A percentile compares a stretch with the other conserved stretches of the same genome.
Evolutionary conservation across 2,113 vertebrate genomes (phyloP).

Genomic region (Platysternon megacephalum): DNA sequence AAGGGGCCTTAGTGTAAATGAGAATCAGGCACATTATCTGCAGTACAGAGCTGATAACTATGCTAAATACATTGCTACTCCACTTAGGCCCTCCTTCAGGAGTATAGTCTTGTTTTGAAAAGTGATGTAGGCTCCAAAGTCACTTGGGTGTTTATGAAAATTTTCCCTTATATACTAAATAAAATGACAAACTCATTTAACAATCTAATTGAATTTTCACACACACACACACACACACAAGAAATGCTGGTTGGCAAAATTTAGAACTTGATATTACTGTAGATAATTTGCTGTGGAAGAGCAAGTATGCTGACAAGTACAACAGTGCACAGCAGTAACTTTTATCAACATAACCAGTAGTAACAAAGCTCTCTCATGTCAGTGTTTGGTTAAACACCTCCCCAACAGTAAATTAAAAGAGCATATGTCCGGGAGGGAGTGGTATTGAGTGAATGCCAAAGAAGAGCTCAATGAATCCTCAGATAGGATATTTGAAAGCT

Average conservation of each 20-base stretch:
- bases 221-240: too few species aligned
- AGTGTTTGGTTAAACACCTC: background rate
- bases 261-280: background rate
- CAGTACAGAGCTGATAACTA: too few species aligned
- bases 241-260: background rate
- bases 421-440: too few species aligned
- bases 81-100: too few species aligned
- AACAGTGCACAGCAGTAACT: background rate
- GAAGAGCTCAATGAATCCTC: background rate
- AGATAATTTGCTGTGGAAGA: background rate
- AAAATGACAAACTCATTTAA: too few species aligned
- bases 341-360: background rate
- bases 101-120: too few species aligned
- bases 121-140: too few species aligned
- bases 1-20: background rate
- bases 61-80: too few species aligned
- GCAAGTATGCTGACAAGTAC: background rate
- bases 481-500: background rate
- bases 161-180: too few species aligned
- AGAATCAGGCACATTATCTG: too few species aligned
- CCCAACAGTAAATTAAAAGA: background rate
- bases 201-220: background rate
- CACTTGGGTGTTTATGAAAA: too few species aligned
- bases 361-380: background rate
- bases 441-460: too few species aligned